Evolutionary conservation across 30 jellyfish, hydroid and myxozoan species (phyloP).

Genomic region (Chironex yamaguchii): DNA sequence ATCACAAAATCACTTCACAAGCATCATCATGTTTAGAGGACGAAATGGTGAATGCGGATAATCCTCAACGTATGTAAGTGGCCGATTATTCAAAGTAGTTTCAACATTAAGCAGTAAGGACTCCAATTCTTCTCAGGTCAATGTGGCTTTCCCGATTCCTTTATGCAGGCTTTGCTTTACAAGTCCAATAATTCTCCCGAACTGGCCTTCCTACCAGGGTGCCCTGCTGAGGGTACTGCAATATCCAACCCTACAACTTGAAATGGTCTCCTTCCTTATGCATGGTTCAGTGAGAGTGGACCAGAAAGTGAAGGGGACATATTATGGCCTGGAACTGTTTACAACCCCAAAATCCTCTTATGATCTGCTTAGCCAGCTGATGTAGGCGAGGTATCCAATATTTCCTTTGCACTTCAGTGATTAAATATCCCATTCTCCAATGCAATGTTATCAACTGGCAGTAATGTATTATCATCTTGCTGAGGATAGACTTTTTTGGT

Average conservation of each 20-base stretch:
- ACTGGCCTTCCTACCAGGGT: slow-evolving; percentile 77
- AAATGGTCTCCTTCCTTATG: too few species aligned
- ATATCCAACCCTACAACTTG: too few species aligned
- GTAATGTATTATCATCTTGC: slow-evolving; percentile 19
- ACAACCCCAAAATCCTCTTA: slow-evolving; percentile 48
- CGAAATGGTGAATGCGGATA: slow-evolving; percentile 38
- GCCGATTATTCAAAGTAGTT: slow-evolving; percentile 41
- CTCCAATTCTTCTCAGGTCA: slow-evolving; percentile 50
- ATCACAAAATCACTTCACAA: slow-evolving; percentile 7
- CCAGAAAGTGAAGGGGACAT: not conserved
- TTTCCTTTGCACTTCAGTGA: not conserved
- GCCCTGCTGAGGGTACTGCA: too few species aligned
- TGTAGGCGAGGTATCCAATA: slow-evolving; percentile 63
- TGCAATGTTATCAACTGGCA: slow-evolving; percentile 23
- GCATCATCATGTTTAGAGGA: slow-evolving; percentile 48
- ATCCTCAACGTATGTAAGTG: slow-evolving; percentile 38
- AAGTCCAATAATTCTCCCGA: slow-evolving; percentile 54
- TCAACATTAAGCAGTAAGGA: slow-evolving; percentile 22
- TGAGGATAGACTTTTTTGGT: slow-evolving; percentile 15
- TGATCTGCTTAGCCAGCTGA: slow-evolving; percentile 28
- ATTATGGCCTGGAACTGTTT: slow-evolving; percentile 43
- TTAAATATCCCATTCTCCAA: slow-evolving; percentile 51
- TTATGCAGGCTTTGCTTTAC: slow-evolving; percentile 38
- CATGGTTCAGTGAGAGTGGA: too few species aligned
- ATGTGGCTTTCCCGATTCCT: slow-evolving; percentile 22